phyloP scores from a whole-genome alignment of 2,797 vertebrate species.

The Hemitrygon akajei region DNA sequence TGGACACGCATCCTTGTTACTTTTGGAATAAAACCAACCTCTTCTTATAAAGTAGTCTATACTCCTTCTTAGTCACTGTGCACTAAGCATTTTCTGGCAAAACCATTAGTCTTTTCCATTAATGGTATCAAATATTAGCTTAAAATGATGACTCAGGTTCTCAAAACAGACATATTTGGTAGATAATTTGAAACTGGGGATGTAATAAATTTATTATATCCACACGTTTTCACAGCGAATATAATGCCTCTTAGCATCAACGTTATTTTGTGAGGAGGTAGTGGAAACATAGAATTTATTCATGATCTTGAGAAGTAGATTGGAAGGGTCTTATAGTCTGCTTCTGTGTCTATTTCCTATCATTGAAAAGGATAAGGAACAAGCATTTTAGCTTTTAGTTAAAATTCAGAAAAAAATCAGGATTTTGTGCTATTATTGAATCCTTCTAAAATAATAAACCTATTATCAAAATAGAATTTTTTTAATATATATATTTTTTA shows the following conservation, averaged over 20 bases:
- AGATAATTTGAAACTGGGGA: neutral
- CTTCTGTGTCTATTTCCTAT: no score
- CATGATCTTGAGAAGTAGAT: no score
- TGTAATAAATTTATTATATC: neutral
- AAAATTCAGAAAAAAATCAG: neutral
- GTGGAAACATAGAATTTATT: no score
- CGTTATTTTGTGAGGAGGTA: neutral
- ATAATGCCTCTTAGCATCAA: neutral
- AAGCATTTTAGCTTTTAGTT: neutral
- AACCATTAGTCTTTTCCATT: neutral
- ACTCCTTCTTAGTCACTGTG: neutral
- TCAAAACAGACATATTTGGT: neutral
- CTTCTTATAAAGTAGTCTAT: neutral
- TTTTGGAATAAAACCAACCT: neutral
- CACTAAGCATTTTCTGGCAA: slow-evolving; percentile 13
- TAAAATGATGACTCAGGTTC: neutral
- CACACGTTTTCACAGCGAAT: neutral
- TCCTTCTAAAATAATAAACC: neutral
- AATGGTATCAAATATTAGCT: neutral
- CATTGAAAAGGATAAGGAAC: neutral
- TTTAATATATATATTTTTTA: no score
- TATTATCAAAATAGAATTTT: neutral
- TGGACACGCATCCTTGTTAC: neutral
- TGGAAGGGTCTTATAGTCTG: no score
- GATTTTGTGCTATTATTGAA: neutral